Base-by-base conservation (phyloP, 2,797 vertebrate genomes). In the Chaetodon trifasciatus region DNA sequence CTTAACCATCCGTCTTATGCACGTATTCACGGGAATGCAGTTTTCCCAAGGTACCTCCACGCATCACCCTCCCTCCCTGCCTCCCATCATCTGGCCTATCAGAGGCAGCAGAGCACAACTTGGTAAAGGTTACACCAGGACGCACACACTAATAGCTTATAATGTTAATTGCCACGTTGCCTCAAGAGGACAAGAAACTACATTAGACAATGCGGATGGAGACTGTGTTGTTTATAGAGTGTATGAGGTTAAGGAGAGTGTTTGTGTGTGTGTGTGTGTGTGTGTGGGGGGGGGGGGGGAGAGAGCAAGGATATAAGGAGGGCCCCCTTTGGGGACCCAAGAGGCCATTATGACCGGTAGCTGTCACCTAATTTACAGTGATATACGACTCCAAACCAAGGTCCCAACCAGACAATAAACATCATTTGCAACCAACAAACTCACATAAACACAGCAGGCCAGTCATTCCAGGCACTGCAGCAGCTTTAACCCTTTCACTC, bases 41-140 rank as follows among this genome's bases (percentile, higher is more conserved):
- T 58, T 80, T 75, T 57, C 74, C 75, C 63, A n/a, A 50, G 52
- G 53, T 32, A 40, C 72, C 40, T 55, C 44, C 55, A 5, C 58
- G 74, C 66, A 61, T 64, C 32, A 6, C n/a, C 13, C 32, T 0
- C 24, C 37, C 24, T 28, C 72, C 11, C 24, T 39, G 61, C 68
- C 70, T 47, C 69, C 65, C 75, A 65, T 87, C 61, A 65, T 78
- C 57, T 23, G 84, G 63, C 61, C 84, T 56, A 74, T 88, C 40
- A 84, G 77, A 75, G 65, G 76, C 80, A 78, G 76, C 60, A 21
- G 70, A 86, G 79, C 84, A 56, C 70, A 63, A 82, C 88, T 42
- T 69, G 60, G 70, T 53, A 93, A 93, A 93, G 91, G 92, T 94
- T 91, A 88, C 57, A n/a, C 69, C 28, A 79, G 78, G 73, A 77